Conservation (phyloP, 2,888 invertebrate genomes). For the Scelioninae gen. 1 region DNA sequence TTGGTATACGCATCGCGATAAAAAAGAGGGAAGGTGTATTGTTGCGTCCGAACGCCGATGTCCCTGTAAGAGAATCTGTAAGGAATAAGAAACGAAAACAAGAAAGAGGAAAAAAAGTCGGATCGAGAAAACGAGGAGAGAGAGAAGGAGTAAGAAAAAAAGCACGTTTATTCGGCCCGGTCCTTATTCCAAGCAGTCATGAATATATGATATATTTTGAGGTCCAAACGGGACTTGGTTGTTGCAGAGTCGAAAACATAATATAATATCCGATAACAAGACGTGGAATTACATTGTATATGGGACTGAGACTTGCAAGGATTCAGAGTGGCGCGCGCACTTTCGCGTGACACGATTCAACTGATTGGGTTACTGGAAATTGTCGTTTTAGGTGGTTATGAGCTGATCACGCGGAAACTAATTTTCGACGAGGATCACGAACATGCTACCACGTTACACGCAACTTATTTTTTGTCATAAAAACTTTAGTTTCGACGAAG, state of each 20-base stretch:
- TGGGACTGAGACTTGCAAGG: constrained; percentile 19
- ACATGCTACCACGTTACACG: constrained; percentile 28
- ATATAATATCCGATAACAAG: constrained; percentile 49
- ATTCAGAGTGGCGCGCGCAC: constrained; percentile 41
- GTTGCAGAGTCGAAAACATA: constrained; percentile 40
- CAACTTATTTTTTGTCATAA: background rate
- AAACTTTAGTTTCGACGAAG: no score
- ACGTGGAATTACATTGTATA: constrained; percentile 28
- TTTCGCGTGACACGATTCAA: constrained; percentile 41
- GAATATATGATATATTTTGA: constrained; percentile 67
- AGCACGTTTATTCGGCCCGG: constrained; percentile 25
- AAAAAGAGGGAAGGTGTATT: constrained; percentile 64
- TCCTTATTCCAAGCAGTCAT: constrained; percentile 55
- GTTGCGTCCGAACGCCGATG: constrained; percentile 59
- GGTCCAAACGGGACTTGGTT: constrained; percentile 57
- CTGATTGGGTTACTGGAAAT: constrained; percentile 38
- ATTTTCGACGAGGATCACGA: constrained; percentile 18
- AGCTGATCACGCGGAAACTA: constrained; percentile 28
- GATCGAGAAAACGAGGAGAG: background rate
- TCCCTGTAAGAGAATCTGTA: constrained; percentile 63
- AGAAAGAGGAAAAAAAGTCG: constrained; percentile 8
- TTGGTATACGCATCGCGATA: constrained; percentile 60
- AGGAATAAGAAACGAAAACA: constrained; percentile 39
- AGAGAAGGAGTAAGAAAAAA: no score
- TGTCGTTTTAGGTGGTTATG: constrained; percentile 18